Base-by-base conservation (phyloP, 2,888 invertebrate species). In the Hirtodrosophila cameraria region DNA sequence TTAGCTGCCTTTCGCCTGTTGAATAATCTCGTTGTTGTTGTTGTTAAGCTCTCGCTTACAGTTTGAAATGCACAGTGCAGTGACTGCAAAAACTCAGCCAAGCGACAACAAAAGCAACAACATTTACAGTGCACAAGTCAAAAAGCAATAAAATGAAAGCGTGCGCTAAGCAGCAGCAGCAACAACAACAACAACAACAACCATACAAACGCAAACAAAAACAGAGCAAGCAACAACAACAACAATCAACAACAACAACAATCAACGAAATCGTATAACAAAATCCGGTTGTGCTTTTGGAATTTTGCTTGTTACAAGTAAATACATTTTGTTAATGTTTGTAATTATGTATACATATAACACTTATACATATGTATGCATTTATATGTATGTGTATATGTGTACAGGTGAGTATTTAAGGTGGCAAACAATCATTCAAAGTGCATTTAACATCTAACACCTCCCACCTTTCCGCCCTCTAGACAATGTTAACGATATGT, bases 261-360 rank as follows among this genome's bases (percentile, higher is more conserved):
- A 25, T 45, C 41, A 65, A 71, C 61, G 61, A 71, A 71, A 71
- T 65, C 74, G 61, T 59, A 73, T 57, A 65, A 59, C 68, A 41
- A 74, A 77, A 77, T 77, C 77, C 77, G 77, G 77, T 76, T 77
- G 71, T 27, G 59, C 61, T 61, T 71, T 74, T 67, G 48, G 48
- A 61, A 52, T 61, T 61, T 64, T 52, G 54, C 45, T 64, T 61
- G 45, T 57, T 60, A 53, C 55, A 52, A 49, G 72, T 43, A 54
- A 54, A 64, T 63, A 35, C 45, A 59, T 55, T 7, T 23, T 3
- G 23, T 23, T 62, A 52, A 71, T 33, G 57, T 57, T 12, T 46
- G 41, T 33, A 64, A 41, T 57, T 64, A 64, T 31, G 9, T 4
- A n/a, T n/a, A n/a, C n/a, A n/a, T n/a, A n/a, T n/a, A n/a, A n/a